These are phyloP conservation scores for Catostomus latipinnis DNA, from an alignment of 2,797 vertebrate genomes.

Conservation along the genomic window DNA sequence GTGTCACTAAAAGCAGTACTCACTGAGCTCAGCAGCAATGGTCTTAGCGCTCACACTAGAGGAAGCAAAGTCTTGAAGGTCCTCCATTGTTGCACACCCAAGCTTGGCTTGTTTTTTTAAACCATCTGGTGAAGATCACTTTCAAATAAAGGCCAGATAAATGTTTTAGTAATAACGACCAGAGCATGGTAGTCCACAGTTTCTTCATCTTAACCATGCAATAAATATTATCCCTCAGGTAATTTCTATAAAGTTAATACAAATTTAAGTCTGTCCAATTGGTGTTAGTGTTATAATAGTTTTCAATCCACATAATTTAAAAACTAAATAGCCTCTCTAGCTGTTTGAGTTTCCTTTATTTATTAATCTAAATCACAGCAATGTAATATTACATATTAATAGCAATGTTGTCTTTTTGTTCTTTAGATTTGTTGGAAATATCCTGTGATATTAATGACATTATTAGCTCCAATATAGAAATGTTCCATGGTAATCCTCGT, in stretches of 20 bases:
- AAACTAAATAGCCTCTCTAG: neutral
- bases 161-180: slow-evolving; percentile 54
- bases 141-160: slow-evolving; percentile 62
- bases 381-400: too few species aligned
- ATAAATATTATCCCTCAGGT: neutral
- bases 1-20: slow-evolving; percentile 46
- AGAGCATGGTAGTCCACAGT: slow-evolving; percentile 30
- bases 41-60: slow-evolving; percentile 45
- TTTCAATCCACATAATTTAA: neutral
- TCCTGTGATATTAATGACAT: too few species aligned
- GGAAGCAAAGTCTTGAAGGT: slow-evolving; percentile 54
- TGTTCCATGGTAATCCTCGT: too few species aligned
- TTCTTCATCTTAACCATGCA: slow-evolving; percentile 16
- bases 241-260: neutral
- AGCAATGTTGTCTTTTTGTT: too few species aligned
- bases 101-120: slow-evolving; percentile 55
- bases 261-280: neutral
- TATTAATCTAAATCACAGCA: too few species aligned
- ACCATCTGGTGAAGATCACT: slow-evolving; percentile 55
- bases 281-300: neutral
- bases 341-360: too few species aligned
- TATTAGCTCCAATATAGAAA: too few species aligned
- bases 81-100: slow-evolving; percentile 63
- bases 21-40: slow-evolving; percentile 63
- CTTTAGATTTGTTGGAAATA: too few species aligned